Evolutionary conservation across 2,888 invertebrate genomes (phyloP).

Genomic region (Leucophenga montana): DNA sequence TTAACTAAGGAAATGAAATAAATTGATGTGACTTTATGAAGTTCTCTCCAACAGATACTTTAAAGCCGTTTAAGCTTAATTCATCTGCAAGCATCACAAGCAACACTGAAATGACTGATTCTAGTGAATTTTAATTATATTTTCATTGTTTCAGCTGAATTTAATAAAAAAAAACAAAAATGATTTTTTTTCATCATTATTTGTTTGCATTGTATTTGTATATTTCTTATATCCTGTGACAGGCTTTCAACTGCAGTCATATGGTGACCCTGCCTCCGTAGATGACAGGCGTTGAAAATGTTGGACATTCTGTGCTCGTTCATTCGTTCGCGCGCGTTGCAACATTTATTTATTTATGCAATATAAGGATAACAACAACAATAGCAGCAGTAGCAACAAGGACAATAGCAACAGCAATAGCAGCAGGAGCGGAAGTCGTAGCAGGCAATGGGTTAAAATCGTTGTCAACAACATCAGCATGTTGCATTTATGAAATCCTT

Average conservation of each 20-base stretch:
- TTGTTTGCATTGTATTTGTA: constrained; percentile 20
- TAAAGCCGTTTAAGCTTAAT: background rate
- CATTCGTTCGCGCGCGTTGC: constrained; percentile 43
- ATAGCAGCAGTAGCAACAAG: background rate
- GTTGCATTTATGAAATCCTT: constrained; percentile 70
- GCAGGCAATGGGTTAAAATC: constrained; percentile 53
- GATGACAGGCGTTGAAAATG: constrained; percentile 53
- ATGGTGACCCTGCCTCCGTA: background rate
- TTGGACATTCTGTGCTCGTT: constrained; percentile 49
- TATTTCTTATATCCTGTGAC: background rate
- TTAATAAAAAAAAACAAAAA: background rate
- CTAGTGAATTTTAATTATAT: constrained; percentile 11
- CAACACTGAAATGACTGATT: too few relatives aligned
- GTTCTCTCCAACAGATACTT: constrained; percentile 26
- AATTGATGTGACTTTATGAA: constrained; percentile 68
- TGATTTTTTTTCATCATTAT: constrained; percentile 3
- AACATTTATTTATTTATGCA: constrained; percentile 63
- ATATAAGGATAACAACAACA: constrained; percentile 4
- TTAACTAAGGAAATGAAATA: constrained; percentile 67
- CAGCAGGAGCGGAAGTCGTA: background rate
- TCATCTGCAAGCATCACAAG: too few relatives aligned
- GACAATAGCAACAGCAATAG: constrained; percentile 1
- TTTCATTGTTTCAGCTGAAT: constrained; percentile 20
- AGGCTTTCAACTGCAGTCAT: constrained; percentile 16
- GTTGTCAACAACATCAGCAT: constrained; percentile 65